Percentiles rank a stretch among this genome's conserved stretches.
Conservation (phyloP, 2,113 vertebrate species). For the Salvelinus sp. region DNA sequence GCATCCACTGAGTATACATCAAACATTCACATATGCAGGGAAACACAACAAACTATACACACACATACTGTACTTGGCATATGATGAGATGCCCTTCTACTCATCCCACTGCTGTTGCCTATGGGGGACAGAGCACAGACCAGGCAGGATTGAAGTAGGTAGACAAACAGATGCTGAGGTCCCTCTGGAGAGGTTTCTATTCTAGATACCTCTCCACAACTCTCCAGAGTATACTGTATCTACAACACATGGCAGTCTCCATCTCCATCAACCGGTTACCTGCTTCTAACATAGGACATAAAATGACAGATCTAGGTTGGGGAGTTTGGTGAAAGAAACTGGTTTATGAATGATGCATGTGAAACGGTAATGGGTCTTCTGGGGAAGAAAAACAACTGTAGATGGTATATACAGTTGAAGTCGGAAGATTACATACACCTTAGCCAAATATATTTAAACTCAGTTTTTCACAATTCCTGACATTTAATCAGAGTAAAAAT, state of each 20-base stretch:
- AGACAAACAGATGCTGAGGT: conserved; percentile 23
- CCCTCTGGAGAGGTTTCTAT: conserved; percentile 12
- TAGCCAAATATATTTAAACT: too few relatives aligned
- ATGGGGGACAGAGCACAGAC: too few relatives aligned
- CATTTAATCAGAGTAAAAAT: too few relatives aligned
- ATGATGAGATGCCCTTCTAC: too few relatives aligned
- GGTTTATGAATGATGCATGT: background rate
- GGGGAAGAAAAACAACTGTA: background rate
- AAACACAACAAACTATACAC: background rate
- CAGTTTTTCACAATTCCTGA: too few relatives aligned
- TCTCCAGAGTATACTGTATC: too few relatives aligned
- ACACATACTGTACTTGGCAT: too few relatives aligned
- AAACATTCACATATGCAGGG: background rate
- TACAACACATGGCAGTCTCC: background rate
- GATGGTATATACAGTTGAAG: too few relatives aligned
- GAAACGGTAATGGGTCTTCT: background rate
- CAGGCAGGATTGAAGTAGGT: conserved; percentile 12
- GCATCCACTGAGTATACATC: background rate
- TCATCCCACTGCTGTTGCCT: too few relatives aligned
- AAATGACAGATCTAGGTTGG: background rate
- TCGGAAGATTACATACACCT: too few relatives aligned
- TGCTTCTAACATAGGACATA: background rate
- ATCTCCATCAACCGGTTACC: background rate
- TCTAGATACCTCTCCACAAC: background rate
- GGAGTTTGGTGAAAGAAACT: background rate